A percentile compares a stretch with the other conserved stretches of the same genome.
Conservation (phyloP, 2,797 vertebrate genomes). For the Pipistrellus kuhlii region DNA sequence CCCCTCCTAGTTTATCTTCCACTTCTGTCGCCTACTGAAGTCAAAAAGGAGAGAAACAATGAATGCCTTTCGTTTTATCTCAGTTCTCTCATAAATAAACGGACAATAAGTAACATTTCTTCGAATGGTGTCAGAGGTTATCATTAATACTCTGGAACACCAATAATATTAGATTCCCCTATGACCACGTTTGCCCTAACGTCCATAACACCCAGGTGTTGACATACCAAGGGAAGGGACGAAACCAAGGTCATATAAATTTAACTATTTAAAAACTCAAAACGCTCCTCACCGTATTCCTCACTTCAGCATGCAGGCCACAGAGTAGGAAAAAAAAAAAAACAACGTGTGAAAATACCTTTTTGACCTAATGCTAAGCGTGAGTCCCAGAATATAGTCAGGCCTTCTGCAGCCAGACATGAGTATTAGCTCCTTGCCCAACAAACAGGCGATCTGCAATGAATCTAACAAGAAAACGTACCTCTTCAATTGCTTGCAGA, state of each 20-base stretch:
- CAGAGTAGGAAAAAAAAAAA: not conserved
- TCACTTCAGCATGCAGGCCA: not conserved
- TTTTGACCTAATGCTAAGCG: not conserved
- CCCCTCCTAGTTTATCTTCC: not conserved
- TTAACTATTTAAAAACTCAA: slow-evolving; percentile 1
- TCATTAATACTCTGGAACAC: not conserved
- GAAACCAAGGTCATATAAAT: not conserved
- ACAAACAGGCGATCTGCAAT: not conserved
- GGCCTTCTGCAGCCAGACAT: not conserved
- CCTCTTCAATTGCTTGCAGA: not conserved
- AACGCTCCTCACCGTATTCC: not conserved
- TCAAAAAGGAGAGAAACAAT: not conserved
- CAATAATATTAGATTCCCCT: not conserved
- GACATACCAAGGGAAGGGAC: not conserved
- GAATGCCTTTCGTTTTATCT: not conserved
- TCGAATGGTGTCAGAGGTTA: not conserved
- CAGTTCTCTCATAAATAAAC: not conserved
- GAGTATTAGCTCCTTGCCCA: not conserved
- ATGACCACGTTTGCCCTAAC: accelerated
- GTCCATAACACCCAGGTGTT: not conserved
- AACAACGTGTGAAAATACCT: not conserved
- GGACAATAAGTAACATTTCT: not conserved
- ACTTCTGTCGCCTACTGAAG: not conserved
- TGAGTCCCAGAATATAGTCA: not conserved
- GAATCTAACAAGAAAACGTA: not conserved